Conservation (phyloP, 2,888 invertebrate genomes). For the Rhagium mordax region DNA sequence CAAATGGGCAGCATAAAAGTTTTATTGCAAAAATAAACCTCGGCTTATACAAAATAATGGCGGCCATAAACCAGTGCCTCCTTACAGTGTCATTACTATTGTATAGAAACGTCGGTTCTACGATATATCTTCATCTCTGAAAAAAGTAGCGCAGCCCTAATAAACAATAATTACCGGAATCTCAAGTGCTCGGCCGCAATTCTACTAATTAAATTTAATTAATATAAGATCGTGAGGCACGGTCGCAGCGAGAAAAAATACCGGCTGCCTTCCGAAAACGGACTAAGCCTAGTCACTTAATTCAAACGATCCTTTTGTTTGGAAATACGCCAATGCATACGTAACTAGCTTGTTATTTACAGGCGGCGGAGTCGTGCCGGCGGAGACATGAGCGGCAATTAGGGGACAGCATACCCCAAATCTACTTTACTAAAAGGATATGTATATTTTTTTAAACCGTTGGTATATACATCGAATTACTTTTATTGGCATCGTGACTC, state of each 20-base stretch:
- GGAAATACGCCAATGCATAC: conserved; percentile 17
- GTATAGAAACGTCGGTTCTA: conserved; percentile 26
- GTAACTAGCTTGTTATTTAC: not conserved
- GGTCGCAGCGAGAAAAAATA: not conserved
- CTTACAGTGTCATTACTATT: conserved; percentile 28
- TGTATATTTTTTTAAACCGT: no score
- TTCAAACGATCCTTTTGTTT: conserved; percentile 22
- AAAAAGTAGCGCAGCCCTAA: conserved; percentile 14
- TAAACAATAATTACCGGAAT: conserved; percentile 11
- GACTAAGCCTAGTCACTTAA: conserved; percentile 4
- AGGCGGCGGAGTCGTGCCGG: not conserved
- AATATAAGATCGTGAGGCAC: conserved; percentile 22
- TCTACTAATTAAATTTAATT: conserved; percentile 28
- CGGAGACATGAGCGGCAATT: no score
- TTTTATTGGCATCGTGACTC: not conserved
- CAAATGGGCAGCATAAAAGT: conserved; percentile 5
- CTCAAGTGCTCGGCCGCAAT: not conserved
- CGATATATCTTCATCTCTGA: conserved; percentile 11
- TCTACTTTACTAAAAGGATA: no score
- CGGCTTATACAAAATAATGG: conserved; percentile 20
- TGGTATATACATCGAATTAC: not conserved
- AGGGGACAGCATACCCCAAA: no score
- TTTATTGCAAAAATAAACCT: conserved; percentile 24
- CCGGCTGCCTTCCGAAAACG: conserved; percentile 1
- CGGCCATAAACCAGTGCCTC: conserved; percentile 7